Evolutionary conservation across 1,140 invertebrate genomes (phyloP), one percentile per base, ranked within the genome.

Genomic region (Heliothis subflexa): DNA sequence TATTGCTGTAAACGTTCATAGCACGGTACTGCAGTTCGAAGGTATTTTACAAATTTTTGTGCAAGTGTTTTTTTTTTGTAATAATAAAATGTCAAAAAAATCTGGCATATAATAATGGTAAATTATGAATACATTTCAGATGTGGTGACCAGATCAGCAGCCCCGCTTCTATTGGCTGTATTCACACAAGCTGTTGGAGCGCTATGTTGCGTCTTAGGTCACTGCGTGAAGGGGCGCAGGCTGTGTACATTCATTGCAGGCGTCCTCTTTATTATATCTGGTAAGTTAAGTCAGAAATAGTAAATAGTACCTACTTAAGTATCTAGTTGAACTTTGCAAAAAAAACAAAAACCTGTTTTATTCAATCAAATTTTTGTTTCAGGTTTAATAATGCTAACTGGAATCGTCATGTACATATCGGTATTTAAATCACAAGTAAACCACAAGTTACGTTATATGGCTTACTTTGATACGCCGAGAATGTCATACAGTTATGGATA

Each of bases 351-450:
- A 40, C 33, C 0, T 40, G 9, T 9, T 40, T 40, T 9, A 40
- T 40, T 5, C 5, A 40, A 5, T 40, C 59, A n/a, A 61, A 72
- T 78, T 83, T 81, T 88, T 75, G 84, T 95, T 95, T 18, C 93
- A 98, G 98, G 98, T 88, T 95, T 99, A 50, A 95, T 98, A 71
- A 98, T 98, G 97, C 95, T 98, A 72, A 97, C 97, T 73, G 98
- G 97, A 21, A 96, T 98, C 87, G 97, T 99, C 81, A 97, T 98
- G 95, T 99, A 98, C 96, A 98, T 99, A 95, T 98, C 98, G 12
- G 97, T 98, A 70, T 97, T 99, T 87, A 98, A 98, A 94, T 96
- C 98, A 0, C 98, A 98, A 96, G 96, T 98, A 14, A 97, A 97
- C 3, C 96, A 97, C 78, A 99, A 98, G 92, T 93, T 98, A 45